phyloP scores from a whole-genome alignment of 1,140 invertebrate genomes.

The Steinernema feltiae region DNA sequence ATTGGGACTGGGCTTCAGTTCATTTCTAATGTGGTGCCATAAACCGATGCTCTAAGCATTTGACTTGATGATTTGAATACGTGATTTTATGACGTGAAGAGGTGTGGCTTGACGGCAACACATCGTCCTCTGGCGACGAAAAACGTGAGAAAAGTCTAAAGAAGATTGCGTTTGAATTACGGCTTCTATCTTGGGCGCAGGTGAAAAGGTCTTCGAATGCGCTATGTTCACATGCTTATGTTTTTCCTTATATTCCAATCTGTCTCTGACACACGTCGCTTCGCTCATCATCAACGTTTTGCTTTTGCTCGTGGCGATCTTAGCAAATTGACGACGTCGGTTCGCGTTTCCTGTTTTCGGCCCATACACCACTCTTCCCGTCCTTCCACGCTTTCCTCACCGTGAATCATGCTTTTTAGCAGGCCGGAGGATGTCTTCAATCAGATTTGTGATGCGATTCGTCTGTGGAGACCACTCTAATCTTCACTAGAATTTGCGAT shows the following conservation, averaged over 20 bases:
- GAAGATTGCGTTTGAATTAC: constrained; percentile 6
- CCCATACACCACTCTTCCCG: background rate
- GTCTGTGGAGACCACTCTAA: background rate
- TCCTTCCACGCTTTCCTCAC: background rate
- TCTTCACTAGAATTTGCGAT: background rate
- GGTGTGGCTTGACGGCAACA: background rate
- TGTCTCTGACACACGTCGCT: too few species aligned
- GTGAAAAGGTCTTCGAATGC: constrained; percentile 8
- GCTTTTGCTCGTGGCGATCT: background rate
- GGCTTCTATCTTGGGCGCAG: background rate
- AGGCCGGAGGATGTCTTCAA: background rate
- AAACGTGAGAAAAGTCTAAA: background rate
- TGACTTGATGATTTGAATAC: constrained; percentile 1
- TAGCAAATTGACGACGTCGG: background rate
- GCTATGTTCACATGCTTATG: background rate
- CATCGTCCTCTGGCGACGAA: background rate
- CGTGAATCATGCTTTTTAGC: background rate
- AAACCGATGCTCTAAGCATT: background rate
- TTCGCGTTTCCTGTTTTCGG: background rate
- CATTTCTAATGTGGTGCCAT: background rate
- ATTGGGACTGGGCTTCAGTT: too few species aligned
- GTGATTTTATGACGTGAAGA: constrained; percentile 1
- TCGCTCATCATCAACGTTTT: background rate
- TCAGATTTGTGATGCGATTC: background rate
- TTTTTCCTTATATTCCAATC: background rate